These are phyloP conservation scores for Marasmarcha lunaedactyla DNA, from an alignment of 2,888 invertebrate species.

Conservation along the genomic window DNA sequence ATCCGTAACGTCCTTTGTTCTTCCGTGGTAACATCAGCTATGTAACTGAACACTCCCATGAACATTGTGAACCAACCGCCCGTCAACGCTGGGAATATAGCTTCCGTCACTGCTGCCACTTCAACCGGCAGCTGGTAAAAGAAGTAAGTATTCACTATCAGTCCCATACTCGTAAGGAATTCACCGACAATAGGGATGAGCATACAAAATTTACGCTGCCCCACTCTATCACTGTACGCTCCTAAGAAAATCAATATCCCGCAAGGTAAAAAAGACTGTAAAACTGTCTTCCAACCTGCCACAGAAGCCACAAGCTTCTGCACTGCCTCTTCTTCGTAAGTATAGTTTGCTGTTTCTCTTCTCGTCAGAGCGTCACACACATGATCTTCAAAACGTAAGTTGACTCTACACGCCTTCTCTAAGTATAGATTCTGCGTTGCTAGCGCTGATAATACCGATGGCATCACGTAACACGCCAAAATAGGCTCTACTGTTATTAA, in stretches of 20 bases:
- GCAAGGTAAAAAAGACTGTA: slow-evolving; percentile 85
- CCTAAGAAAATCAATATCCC: slow-evolving; percentile 85
- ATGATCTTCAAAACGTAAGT: slow-evolving; percentile 77
- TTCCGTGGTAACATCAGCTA: slow-evolving; percentile 87
- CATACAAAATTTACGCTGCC: slow-evolving; percentile 84
- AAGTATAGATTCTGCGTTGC: slow-evolving; percentile 88
- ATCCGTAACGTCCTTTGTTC: slow-evolving; percentile 87
- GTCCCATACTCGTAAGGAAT: slow-evolving; percentile 80
- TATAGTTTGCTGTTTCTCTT: slow-evolving; percentile 75
- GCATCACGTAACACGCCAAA: slow-evolving; percentile 78
- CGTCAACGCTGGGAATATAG: slow-evolving; percentile 83
- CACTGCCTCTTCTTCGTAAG: slow-evolving; percentile 73
- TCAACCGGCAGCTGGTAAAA: slow-evolving; percentile 85
- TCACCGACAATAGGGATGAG: slow-evolving; percentile 85
- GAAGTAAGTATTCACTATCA: slow-evolving; percentile 83
- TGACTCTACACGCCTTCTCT: slow-evolving; percentile 89
- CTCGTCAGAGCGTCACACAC: slow-evolving; percentile 82
- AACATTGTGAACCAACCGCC: slow-evolving; percentile 92
- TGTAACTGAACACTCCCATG: slow-evolving; percentile 91
- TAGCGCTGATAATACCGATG: slow-evolving; percentile 75
- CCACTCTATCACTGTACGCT: slow-evolving; percentile 78
- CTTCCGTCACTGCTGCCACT: slow-evolving; percentile 82
- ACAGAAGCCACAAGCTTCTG: slow-evolving; percentile 83
- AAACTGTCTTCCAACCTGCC: slow-evolving; percentile 87
- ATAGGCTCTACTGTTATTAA: slow-evolving; percentile 83